A percentile compares a stretch with the other conserved stretches of the same genome.
Evolutionary conservation across 92 coral and sea anemone species (phyloP).

Genomic region (Galaxea fascicularis): DNA sequence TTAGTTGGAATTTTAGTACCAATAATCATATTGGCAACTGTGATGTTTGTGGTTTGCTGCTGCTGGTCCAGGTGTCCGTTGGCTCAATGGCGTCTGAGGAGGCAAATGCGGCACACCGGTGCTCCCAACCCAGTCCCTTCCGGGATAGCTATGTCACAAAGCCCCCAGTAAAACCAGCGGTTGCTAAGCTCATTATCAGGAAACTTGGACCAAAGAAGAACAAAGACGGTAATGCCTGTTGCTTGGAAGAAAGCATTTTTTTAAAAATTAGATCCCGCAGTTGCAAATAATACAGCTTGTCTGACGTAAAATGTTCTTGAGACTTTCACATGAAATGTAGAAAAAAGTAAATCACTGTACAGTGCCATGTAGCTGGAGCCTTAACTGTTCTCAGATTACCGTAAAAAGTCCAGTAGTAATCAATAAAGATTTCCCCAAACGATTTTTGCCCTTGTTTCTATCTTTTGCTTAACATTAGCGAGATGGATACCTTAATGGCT

Average conservation of each 20-base stretch:
- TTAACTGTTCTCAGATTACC: no score
- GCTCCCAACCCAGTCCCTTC: neutral
- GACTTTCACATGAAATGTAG: no score
- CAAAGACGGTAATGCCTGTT: neutral
- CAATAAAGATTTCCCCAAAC: no score
- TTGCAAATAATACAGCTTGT: no score
- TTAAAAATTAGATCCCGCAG: no score
- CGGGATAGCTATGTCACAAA: neutral
- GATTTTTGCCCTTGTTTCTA: no score
- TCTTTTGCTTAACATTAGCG: no score
- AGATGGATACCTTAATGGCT: no score
- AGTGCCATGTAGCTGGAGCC: no score
- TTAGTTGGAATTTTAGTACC: neutral
- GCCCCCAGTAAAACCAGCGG: neutral
- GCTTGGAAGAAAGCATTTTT: neutral
- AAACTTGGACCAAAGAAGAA: neutral
- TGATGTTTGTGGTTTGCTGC: neutral
- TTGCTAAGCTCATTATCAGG: neutral
- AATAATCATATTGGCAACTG: neutral
- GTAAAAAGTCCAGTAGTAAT: no score
- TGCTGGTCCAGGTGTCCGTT: constrained; percentile 2
- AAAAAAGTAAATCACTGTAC: no score
- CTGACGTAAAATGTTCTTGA: no score
- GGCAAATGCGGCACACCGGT: neutral
- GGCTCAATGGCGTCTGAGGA: neutral